A percentile compares a stretch with the other conserved stretches of the same genome.
Evolutionary conservation across 37 sponge, comb jelly and placozoan species (phyloP).

Genomic region (Ianthella basta): DNA sequence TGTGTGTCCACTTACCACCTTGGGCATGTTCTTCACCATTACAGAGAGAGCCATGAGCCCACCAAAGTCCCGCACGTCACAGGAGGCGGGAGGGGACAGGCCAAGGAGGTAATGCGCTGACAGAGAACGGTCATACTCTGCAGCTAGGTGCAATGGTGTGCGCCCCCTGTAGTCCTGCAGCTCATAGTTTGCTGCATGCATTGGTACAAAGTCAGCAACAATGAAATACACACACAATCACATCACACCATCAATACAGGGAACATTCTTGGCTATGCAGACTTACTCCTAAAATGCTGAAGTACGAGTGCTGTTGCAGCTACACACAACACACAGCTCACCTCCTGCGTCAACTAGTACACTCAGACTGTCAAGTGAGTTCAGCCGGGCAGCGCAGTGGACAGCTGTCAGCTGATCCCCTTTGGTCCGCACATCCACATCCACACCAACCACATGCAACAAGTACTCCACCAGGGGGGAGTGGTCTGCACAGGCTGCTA

Average conservation of each 20-base stretch:
- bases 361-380: constrained; percentile 27
- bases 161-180: constrained; percentile 53
- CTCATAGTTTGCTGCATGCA: constrained; percentile 32
- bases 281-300: too few relatives aligned
- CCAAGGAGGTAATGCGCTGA: constrained; percentile 39
- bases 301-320: too few relatives aligned
- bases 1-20: constrained; percentile 38
- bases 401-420: constrained; percentile 56
- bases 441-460: constrained; percentile 28
- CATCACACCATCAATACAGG: neutral
- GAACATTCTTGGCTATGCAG: too few relatives aligned
- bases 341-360: neutral
- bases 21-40: constrained; percentile 63
- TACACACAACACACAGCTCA: neutral
- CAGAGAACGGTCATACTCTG: constrained; percentile 60
- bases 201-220: constrained; percentile 16
- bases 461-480: constrained; percentile 49
- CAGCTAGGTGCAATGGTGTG: constrained; percentile 78
- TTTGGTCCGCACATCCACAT: constrained; percentile 48
- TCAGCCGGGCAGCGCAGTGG: constrained; percentile 58
- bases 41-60: constrained; percentile 49
- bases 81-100: constrained; percentile 44
- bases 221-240: neutral
- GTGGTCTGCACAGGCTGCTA: constrained; percentile 59
- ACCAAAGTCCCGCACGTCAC: constrained; percentile 23